phyloP scores from a whole-genome alignment of 1,140 invertebrate species.

The Anastrepha obliqua region DNA sequence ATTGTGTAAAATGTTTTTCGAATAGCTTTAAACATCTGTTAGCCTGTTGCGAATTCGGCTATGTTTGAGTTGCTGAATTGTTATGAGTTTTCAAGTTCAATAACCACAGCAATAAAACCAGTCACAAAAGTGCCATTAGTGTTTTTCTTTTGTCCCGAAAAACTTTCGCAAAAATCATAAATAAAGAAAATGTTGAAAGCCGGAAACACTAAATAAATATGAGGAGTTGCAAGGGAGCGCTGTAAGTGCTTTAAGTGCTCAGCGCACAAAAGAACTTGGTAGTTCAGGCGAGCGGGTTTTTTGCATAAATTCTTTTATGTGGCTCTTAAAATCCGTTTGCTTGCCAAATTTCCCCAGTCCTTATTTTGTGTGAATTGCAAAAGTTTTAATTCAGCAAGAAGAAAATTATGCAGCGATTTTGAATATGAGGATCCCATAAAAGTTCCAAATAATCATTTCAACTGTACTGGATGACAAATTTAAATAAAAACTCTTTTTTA shows the following conservation, averaged over 20 bases:
- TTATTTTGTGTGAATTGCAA: background rate
- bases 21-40: background rate
- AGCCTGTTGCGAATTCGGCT: background rate
- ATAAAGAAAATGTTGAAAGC: too few relatives aligned
- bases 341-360: background rate
- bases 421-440: background rate
- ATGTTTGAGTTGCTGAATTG: background rate
- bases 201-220: background rate
- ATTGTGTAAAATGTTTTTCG: background rate
- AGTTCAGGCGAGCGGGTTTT: background rate
- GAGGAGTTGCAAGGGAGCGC: background rate
- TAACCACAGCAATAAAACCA: slow-evolving; percentile 10
- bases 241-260: background rate
- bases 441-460: background rate
- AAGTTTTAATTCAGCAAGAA: background rate
- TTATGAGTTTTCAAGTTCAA: slow-evolving; percentile 35
- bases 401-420: background rate
- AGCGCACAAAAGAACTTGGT: background rate
- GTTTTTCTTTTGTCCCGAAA: background rate
- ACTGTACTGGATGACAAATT: background rate
- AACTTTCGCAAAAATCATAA: background rate
- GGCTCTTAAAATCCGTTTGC: background rate
- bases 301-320: background rate
- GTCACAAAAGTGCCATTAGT: background rate
- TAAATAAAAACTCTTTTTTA: background rate